Percentiles rank a stretch among this genome's conserved stretches.
These are phyloP conservation scores for Diadromus collaris DNA, from an alignment of 2,888 invertebrate species.

Conservation along the genomic window DNA sequence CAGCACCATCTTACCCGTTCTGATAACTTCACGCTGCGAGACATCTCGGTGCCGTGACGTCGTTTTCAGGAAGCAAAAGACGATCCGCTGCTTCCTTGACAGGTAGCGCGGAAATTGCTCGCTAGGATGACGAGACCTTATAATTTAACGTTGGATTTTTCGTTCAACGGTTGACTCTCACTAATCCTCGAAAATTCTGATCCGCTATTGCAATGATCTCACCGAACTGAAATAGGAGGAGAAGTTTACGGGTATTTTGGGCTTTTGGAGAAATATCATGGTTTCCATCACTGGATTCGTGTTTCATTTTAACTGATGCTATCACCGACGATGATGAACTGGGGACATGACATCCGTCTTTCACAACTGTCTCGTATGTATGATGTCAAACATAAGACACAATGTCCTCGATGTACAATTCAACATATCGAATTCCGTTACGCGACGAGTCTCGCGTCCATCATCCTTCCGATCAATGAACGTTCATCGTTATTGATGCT, in stretches of 20 bases:
- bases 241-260: neutral
- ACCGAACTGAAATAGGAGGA: neutral
- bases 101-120: slow-evolving; percentile 8
- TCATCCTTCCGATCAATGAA: slow-evolving; percentile 51
- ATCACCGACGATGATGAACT: neutral
- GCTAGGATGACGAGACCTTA: slow-evolving; percentile 1
- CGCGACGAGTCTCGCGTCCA: slow-evolving; percentile 36
- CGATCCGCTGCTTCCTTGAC: slow-evolving; percentile 6
- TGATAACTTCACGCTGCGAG: slow-evolving; percentile 43
- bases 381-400: neutral
- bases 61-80: slow-evolving; percentile 14
- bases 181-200: no score
- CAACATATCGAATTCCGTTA: slow-evolving; percentile 30
- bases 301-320: neutral
- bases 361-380: neutral
- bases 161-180: no score
- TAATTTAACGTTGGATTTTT: neutral
- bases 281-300: neutral
- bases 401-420: neutral
- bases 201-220: neutral
- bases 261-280: neutral
- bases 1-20: slow-evolving; percentile 27
- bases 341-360: neutral
- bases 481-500: slow-evolving; percentile 56
- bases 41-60: slow-evolving; percentile 2